These are phyloP conservation scores for Hyppa rectilinea DNA, from an alignment of 2,888 invertebrate genomes.

Conservation along the genomic window DNA sequence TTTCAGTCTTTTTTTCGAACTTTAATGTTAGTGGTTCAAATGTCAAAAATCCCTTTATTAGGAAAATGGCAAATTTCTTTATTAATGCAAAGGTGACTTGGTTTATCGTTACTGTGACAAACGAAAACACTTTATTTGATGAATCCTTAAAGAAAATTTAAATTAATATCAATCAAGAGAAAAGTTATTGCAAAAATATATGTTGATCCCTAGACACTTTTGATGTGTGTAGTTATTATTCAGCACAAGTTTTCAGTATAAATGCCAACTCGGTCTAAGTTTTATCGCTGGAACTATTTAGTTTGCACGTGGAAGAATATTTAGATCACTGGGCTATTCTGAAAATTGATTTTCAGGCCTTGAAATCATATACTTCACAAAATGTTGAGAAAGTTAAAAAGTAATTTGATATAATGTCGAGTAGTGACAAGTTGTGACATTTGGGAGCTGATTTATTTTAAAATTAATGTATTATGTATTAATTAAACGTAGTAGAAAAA, in stretches of 20 bases:
- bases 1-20: too few relatives aligned
- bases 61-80: too few relatives aligned
- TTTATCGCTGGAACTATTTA: neutral
- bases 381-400: neutral
- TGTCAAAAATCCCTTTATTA: too few relatives aligned
- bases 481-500: neutral
- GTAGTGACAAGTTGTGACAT: neutral
- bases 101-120: too few relatives aligned
- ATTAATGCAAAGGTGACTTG: too few relatives aligned
- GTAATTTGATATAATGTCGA: neutral
- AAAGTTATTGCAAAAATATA: too few relatives aligned
- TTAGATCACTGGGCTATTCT: neutral
- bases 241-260: conserved; percentile 20
- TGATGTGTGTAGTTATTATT: conserved; percentile 51
- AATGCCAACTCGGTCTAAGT: conserved; percentile 2
- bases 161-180: too few relatives aligned
- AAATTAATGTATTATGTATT: too few relatives aligned
- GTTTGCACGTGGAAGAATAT: conserved; percentile 8
- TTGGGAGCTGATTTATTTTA: neutral
- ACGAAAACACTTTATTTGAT: too few relatives aligned
- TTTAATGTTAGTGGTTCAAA: too few relatives aligned
- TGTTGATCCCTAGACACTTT: too few relatives aligned
- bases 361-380: neutral
- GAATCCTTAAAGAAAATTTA: too few relatives aligned
- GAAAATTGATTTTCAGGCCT: neutral